A percentile compares a stretch with the other conserved stretches of the same genome.
These are phyloP conservation scores for Chroicocephalus ridibundus DNA, from an alignment of 2,113 vertebrate genomes.

Conservation along the genomic window DNA sequence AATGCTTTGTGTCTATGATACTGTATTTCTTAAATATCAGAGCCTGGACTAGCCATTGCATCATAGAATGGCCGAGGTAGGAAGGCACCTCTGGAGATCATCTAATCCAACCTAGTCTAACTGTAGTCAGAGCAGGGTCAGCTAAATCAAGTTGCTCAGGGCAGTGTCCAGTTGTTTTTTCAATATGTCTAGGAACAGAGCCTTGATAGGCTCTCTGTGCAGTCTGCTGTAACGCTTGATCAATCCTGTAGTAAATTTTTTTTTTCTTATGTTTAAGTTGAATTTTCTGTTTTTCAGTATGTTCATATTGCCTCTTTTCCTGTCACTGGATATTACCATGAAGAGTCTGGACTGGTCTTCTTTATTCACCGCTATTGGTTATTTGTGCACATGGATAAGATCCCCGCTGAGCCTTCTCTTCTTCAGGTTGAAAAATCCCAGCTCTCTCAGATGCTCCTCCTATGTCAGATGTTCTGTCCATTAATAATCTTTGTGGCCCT, in stretches of 20 bases:
- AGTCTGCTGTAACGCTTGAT: neutral
- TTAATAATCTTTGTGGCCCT: neutral
- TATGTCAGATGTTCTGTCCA: neutral
- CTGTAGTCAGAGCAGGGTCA: neutral
- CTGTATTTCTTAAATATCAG: neutral
- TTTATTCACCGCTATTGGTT: neutral
- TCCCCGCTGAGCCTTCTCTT: neutral
- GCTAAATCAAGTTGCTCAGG: neutral
- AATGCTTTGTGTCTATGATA: neutral
- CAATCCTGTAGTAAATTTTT: accelerated
- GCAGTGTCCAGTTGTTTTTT: neutral
- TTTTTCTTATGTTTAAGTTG: neutral
- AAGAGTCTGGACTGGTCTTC: neutral
- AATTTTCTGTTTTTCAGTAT: neutral
- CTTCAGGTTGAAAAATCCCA: neutral
- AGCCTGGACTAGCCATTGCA: neutral
- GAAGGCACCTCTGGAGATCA: neutral
- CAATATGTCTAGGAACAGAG: neutral
- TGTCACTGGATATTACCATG: neutral
- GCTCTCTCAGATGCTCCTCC: neutral
- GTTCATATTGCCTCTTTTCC: neutral
- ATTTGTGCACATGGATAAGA: neutral
- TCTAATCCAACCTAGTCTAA: neutral
- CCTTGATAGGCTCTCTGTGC: neutral
- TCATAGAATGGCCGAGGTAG: neutral